Evolutionary conservation across 2,797 vertebrate genomes (phyloP), one percentile per base, ranked within the genome.

Genomic region (Argentina silus): DNA sequence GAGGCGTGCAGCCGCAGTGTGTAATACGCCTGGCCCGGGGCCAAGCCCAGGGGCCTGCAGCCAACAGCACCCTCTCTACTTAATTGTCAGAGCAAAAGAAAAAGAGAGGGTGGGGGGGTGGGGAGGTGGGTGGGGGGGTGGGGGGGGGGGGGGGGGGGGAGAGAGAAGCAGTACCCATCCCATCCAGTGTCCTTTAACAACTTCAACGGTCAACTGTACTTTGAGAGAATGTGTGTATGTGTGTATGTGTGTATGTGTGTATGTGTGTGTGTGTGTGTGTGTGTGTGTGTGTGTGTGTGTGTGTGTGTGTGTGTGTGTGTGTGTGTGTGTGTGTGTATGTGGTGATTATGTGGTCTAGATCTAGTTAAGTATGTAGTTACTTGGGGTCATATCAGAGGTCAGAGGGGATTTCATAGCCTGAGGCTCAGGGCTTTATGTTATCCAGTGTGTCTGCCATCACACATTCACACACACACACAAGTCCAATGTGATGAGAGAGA

Each of bases 11-110:
- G 71, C 68, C 51, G 64, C 74, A 79, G 61, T 68, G 73, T 83
- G 80, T 81, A 73, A 85, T 79, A 80, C 56, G 60, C 69, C 61
- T 87, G 81, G 80, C 79, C 23, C 19, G 36, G 59, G 6, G 53
- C 81, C 79, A 84, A 59, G 3, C 45, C 21, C 44, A 23, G 61
- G 50, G 61, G 57, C 57, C 59, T 47, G 14, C 48, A 23, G 73
- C 75, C 78, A 83, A 27, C 59, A 53, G 36, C 14, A 14, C 72
- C 72, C 78, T 83, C 72, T 86, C 78, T 79, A 65, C 71, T 81
- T 80, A 76, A 83, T 79, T 81, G 78, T 78, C 44, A 67, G 56
- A 59, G 62, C 12, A 59, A 73, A 59, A 43, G 62, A 61, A 59
- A 60, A 57, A 36, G 62, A 48, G 59, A 17, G 23, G 19, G 14